A percentile compares a stretch with the other conserved stretches of the same genome.
Evolutionary conservation across 2,113 vertebrate genomes (phyloP).

Genomic region (Camelus dromedarius): DNA sequence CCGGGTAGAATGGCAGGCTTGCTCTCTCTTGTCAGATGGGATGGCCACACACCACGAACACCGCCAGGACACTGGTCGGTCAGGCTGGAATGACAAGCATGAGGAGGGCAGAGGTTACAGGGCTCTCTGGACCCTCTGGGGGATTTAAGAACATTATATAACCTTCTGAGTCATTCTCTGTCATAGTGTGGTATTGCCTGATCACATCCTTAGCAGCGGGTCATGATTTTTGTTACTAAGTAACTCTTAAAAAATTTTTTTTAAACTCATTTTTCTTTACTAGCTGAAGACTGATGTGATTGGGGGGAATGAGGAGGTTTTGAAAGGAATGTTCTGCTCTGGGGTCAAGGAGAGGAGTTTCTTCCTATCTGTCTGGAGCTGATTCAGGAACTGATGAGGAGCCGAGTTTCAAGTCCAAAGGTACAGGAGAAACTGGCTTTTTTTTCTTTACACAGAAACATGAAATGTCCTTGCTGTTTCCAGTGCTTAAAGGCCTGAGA

Average conservation of each 20-base stretch:
- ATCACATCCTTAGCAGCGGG: conserved; percentile 22
- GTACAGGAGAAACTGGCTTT: background rate
- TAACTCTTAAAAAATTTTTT: background rate
- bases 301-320: background rate
- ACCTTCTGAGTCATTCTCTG: conserved; percentile 67
- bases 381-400: background rate
- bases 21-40: background rate
- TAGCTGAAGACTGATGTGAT: background rate
- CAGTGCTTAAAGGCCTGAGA: background rate
- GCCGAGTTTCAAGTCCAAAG: background rate
- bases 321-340: background rate
- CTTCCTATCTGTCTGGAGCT: background rate
- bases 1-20: too few species aligned
- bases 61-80: background rate
- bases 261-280: background rate
- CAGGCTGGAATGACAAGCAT: conserved; percentile 53
- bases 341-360: background rate
- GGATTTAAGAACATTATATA: conserved; percentile 23
- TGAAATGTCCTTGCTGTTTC: background rate
- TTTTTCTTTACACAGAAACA: background rate
- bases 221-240: conserved; percentile 32
- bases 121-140: conserved; percentile 5
- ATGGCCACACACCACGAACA: conserved; percentile 33
- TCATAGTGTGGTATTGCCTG: conserved; percentile 55
- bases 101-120: background rate